Percentiles rank a stretch among this genome's conserved stretches.
These are phyloP conservation scores for Ceriagrion tenellum DNA, from an alignment of 2,888 invertebrate species.

Conservation along the genomic window DNA sequence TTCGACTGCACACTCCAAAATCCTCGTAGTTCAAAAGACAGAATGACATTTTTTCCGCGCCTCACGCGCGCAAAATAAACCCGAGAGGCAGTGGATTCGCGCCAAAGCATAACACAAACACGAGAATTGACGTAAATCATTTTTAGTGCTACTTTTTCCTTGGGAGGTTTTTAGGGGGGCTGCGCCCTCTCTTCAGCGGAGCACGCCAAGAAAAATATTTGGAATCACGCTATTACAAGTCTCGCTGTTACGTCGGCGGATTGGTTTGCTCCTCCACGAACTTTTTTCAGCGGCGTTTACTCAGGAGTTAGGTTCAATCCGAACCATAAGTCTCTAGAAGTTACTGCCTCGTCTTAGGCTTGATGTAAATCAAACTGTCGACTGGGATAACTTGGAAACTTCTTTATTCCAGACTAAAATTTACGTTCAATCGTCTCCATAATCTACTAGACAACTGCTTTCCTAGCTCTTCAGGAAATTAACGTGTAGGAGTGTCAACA, in stretches of 20 bases:
- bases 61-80: not conserved
- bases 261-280: not conserved
- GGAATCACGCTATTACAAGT: constrained; percentile 1
- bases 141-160: not conserved
- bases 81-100: not conserved
- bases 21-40: not conserved
- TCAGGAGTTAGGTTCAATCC: not conserved
- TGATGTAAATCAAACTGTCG: not conserved
- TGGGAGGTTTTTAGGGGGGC: not conserved
- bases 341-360: not conserved
- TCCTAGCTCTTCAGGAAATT: no score
- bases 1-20: not conserved
- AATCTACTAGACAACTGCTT: not conserved
- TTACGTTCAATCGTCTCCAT: not conserved
- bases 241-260: not conserved
- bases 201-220: constrained; percentile 15
- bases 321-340: not conserved
- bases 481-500: no score
- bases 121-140: not conserved
- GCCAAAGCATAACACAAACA: not conserved
- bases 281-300: not conserved
- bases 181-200: not conserved
- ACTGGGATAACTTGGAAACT: not conserved
- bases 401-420: not conserved
- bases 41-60: not conserved